These are phyloP conservation scores for Portevinia maculata DNA, from an alignment of 2,888 invertebrate genomes.

Conservation along the genomic window DNA sequence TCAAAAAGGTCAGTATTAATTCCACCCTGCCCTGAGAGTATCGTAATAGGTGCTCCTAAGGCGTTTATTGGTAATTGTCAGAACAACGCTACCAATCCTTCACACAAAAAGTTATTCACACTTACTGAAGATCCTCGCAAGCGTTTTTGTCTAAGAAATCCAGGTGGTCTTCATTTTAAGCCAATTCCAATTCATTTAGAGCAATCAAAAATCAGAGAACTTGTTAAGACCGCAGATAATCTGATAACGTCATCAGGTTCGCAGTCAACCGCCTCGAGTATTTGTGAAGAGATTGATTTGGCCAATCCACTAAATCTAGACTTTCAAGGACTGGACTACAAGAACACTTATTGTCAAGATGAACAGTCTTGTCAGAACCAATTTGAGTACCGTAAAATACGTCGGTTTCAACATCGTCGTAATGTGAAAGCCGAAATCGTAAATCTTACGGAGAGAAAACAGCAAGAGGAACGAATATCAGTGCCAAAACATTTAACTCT, in stretches of 20 bases:
- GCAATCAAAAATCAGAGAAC: slow-evolving; percentile 76
- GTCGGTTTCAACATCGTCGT: slow-evolving; percentile 79
- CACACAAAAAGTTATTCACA: slow-evolving; percentile 77
- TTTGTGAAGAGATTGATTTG: slow-evolving; percentile 80
- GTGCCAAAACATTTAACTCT: slow-evolving; percentile 76
- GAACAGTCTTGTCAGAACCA: slow-evolving; percentile 80
- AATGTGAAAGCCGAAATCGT: slow-evolving; percentile 75
- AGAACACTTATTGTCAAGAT: slow-evolving; percentile 79
- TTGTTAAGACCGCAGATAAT: slow-evolving; percentile 80
- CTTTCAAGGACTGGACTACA: slow-evolving; percentile 81
- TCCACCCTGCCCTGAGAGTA: slow-evolving; percentile 78
- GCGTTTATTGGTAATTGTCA: slow-evolving; percentile 78
- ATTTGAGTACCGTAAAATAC: slow-evolving; percentile 78
- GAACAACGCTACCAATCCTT: slow-evolving; percentile 76
- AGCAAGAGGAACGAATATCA: slow-evolving; percentile 77
- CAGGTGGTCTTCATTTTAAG: slow-evolving; percentile 77
- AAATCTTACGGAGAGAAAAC: slow-evolving; percentile 76
- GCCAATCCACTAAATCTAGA: slow-evolving; percentile 81
- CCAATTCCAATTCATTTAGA: slow-evolving; percentile 75
- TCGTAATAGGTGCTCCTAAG: slow-evolving; percentile 76
- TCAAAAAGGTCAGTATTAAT: slow-evolving; percentile 73
- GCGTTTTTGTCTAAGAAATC: slow-evolving; percentile 79
- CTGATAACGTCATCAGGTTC: slow-evolving; percentile 77
- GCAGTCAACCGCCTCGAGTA: slow-evolving; percentile 77
- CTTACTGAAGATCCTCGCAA: slow-evolving; percentile 81